These are phyloP conservation scores for Pseudorectes ferrugineus DNA, from an alignment of 2,113 vertebrate genomes.

Conservation along the genomic window DNA sequence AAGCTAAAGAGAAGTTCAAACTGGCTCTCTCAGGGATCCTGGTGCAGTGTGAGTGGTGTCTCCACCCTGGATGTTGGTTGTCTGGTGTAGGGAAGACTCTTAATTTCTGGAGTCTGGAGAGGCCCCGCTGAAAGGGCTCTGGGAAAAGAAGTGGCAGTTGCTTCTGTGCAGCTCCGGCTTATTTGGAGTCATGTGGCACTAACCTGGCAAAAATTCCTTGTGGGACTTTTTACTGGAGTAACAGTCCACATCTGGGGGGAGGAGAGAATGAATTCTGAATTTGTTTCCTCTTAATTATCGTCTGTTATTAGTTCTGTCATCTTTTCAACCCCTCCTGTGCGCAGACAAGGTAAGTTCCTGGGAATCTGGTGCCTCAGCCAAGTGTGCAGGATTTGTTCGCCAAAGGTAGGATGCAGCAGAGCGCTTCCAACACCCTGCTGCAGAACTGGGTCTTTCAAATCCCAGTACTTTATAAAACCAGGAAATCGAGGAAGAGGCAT, in stretches of 20 bases:
- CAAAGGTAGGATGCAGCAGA: slow-evolving; percentile 45
- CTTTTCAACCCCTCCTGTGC: slow-evolving; percentile 1
- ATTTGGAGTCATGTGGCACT: not conserved
- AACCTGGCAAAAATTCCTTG: not conserved
- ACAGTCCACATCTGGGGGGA: not conserved
- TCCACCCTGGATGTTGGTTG: not conserved
- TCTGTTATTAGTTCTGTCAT: slow-evolving; percentile 21
- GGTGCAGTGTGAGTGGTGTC: slow-evolving; percentile 82
- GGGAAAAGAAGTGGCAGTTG: not conserved
- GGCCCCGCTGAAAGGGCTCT: not conserved
- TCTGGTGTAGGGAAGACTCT: not conserved
- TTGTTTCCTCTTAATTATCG: not conserved
- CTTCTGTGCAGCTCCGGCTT: not conserved
- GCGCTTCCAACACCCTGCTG: not conserved
- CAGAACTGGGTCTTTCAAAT: not conserved
- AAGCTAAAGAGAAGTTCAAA: slow-evolving; percentile 96
- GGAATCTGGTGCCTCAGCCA: not conserved
- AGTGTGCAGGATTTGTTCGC: slow-evolving; percentile 5
- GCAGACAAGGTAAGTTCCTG: slow-evolving; percentile 50
- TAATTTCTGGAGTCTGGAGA: not conserved
- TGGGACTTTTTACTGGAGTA: not conserved
- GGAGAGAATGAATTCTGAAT: not conserved
- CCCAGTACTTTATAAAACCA: not conserved
- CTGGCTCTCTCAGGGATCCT: slow-evolving; percentile 90
- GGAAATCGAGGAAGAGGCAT: not conserved